Evolutionary conservation across 1,140 invertebrate species (phyloP).

Genomic region (Drosophila erecta): DNA sequence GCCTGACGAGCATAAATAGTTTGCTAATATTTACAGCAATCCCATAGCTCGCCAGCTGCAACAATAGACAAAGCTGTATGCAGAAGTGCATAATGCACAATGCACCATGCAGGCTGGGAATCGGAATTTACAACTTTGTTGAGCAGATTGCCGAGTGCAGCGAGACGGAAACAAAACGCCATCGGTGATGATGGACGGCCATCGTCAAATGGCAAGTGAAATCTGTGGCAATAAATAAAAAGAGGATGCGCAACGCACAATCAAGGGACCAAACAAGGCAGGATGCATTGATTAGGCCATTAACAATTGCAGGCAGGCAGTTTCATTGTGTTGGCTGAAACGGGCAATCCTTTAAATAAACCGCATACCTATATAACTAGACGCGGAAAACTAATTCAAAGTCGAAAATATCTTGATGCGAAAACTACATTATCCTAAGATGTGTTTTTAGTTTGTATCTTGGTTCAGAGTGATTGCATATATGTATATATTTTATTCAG

Average conservation of each 20-base stretch:
- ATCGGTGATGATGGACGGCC: conserved; percentile 60
- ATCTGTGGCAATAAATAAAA: conserved; percentile 74
- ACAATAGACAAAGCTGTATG: conserved; percentile 37
- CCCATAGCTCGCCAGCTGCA: conserved; percentile 50
- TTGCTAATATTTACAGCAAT: conserved; percentile 70
- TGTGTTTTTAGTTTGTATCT: too few relatives aligned
- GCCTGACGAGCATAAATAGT: conserved; percentile 75
- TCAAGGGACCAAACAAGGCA: conserved; percentile 27
- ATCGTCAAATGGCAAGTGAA: conserved; percentile 62
- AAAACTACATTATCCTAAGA: neutral
- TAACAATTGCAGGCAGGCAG: conserved; percentile 35
- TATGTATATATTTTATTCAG: too few relatives aligned
- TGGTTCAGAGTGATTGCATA: too few relatives aligned
- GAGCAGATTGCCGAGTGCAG: conserved; percentile 58
- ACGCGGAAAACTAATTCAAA: neutral
- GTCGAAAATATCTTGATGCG: neutral
- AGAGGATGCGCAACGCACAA: conserved; percentile 39
- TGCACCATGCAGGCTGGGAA: conserved; percentile 19
- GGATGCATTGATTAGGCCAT: conserved; percentile 53
- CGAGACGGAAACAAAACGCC: conserved; percentile 43
- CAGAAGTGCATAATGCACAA: conserved; percentile 31
- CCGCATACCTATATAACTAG: neutral
- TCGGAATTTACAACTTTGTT: conserved; percentile 69
- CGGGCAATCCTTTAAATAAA: conserved; percentile 2
- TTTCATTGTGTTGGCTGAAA: neutral